A percentile compares a stretch with the other conserved stretches of the same genome.
phyloP scores from a whole-genome alignment of 2,113 vertebrate species.

The Haemorhous mexicanus region DNA sequence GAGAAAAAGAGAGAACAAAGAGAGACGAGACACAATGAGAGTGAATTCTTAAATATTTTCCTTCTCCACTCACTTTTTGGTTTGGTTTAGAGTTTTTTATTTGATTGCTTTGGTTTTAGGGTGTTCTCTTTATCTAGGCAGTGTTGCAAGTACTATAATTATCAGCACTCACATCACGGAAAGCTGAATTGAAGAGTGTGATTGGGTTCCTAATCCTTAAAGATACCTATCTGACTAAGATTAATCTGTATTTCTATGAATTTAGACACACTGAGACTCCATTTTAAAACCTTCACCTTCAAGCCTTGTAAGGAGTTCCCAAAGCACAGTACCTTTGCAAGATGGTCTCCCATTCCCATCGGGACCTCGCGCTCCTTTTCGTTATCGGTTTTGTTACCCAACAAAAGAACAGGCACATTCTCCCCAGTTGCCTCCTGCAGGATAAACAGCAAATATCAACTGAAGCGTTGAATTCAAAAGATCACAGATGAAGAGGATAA shows the following conservation, averaged over 20 bases:
- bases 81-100: neutral
- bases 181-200: neutral
- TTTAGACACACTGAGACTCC: neutral
- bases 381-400: constrained; percentile 91
- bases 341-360: constrained; percentile 76
- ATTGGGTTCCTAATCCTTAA: neutral
- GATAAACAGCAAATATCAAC: neutral
- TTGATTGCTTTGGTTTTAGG: neutral
- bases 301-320: neutral
- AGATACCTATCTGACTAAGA: neutral
- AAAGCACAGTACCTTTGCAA: constrained; percentile 78
- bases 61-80: neutral
- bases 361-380: constrained; percentile 83
- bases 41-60: neutral
- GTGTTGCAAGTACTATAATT: neutral
- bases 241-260: neutral
- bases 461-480: neutral
- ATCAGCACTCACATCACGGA: neutral
- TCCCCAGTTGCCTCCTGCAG: constrained; percentile 83
- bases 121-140: neutral
- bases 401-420: constrained; percentile 80
- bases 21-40: neutral
- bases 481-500: neutral
- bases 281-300: neutral
- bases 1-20: neutral